Evolutionary conservation across 2,797 vertebrate species (phyloP).

Genomic region (Rhincodon typus): DNA sequence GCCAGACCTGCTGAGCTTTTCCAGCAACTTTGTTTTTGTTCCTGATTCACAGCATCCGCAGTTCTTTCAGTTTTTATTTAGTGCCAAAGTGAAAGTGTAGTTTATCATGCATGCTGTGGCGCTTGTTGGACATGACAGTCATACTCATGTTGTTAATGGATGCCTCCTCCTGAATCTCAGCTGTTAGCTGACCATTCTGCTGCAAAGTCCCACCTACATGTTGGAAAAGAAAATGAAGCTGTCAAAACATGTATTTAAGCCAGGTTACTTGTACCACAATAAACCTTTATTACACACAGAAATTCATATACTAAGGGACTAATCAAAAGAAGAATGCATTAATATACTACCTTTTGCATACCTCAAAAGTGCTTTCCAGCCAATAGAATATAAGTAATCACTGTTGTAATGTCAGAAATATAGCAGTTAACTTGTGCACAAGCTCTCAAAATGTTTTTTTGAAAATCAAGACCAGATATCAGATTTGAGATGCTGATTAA

Average conservation of each 20-base stretch:
- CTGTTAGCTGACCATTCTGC: slow-evolving; percentile 82
- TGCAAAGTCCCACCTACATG: slow-evolving; percentile 69
- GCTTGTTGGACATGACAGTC: slow-evolving; percentile 68
- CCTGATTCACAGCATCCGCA: no score
- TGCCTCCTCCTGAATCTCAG: slow-evolving; percentile 93
- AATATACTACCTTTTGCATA: not conserved
- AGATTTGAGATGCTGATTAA: not conserved
- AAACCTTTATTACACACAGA: no score
- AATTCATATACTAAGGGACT: not conserved
- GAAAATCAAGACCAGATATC: not conserved
- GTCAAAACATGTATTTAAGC: not conserved
- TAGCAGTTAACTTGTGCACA: not conserved
- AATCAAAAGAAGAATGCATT: not conserved
- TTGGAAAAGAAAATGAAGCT: not conserved
- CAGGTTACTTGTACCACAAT: not conserved
- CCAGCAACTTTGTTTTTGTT: no score
- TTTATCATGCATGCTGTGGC: slow-evolving; percentile 78
- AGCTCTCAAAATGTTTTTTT: no score
- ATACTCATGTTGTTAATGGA: slow-evolving; percentile 77
- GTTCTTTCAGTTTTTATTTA: no score
- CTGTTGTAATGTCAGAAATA: not conserved
- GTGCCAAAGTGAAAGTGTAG: no score
- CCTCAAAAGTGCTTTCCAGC: not conserved
- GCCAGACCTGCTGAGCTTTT: no score
- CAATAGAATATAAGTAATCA: not conserved